Evolutionary conservation across 2,797 vertebrate genomes (phyloP).

Genomic region (Syngnathus rostellatus): DNA sequence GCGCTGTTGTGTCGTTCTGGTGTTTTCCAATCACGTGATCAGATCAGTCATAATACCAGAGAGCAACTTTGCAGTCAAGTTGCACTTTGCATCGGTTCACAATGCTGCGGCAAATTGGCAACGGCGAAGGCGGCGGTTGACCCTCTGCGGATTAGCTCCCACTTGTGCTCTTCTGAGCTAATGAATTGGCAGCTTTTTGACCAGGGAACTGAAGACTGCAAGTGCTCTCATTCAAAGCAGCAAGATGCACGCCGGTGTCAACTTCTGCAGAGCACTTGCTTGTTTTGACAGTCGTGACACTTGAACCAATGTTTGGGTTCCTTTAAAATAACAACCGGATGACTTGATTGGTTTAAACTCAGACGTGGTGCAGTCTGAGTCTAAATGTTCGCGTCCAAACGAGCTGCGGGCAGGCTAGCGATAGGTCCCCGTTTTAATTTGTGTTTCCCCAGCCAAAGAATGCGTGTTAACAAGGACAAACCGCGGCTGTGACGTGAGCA

Average conservation of each 20-base stretch:
- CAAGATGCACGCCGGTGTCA: background rate
- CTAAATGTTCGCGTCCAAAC: conserved; percentile 5
- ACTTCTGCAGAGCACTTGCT: background rate
- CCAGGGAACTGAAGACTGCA: background rate
- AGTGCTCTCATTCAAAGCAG: background rate
- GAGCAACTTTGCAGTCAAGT: background rate
- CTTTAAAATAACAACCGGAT: too few relatives aligned
- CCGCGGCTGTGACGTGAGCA: conserved; percentile 38
- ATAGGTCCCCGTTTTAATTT: conserved; percentile 23
- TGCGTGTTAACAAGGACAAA: conserved; percentile 38
- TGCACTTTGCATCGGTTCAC: background rate
- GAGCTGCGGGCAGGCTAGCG: conserved; percentile 9
- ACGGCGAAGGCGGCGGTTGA: background rate
- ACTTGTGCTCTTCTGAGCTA: background rate
- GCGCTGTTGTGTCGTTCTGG: background rate
- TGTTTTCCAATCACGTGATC: too few relatives aligned
- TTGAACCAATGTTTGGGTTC: too few relatives aligned
- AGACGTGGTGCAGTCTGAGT: background rate
- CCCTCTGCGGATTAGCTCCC: background rate
- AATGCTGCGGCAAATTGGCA: background rate
- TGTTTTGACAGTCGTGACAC: too few relatives aligned
- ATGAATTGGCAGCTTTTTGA: background rate
- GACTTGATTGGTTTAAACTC: background rate
- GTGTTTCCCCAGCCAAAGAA: conserved; percentile 32
- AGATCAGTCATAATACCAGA: background rate